These are phyloP conservation scores for Pachyramphus minor DNA, from an alignment of 2,113 vertebrate species.

Conservation along the genomic window DNA sequence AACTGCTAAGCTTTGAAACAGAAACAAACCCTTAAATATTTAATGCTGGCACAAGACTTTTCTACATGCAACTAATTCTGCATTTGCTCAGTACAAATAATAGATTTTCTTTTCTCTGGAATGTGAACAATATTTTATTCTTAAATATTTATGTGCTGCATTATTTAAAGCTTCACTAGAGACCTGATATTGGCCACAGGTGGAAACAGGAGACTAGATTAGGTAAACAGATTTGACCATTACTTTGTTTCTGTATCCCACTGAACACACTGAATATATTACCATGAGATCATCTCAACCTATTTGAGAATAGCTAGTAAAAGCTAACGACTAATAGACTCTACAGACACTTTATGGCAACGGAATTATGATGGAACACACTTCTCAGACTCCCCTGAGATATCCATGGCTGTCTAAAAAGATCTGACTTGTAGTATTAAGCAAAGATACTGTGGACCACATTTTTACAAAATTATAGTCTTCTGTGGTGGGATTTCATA, in stretches of 20 bases:
- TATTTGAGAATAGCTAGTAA: background rate
- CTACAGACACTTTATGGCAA: background rate
- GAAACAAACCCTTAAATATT: background rate
- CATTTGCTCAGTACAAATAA: background rate
- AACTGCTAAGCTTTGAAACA: background rate
- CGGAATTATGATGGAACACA: background rate
- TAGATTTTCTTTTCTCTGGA: background rate
- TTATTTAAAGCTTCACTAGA: background rate
- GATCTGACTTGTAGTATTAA: background rate
- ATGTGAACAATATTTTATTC: background rate
- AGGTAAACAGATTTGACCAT: background rate
- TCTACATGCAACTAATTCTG: background rate
- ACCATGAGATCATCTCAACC: background rate
- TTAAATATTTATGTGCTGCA: background rate
- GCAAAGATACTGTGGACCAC: background rate
- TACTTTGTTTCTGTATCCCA: background rate
- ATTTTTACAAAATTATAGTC: background rate
- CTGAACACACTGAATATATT: background rate
- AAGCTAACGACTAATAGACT: background rate
- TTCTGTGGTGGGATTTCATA: background rate
- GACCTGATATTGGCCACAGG: background rate
- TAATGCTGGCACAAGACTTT: background rate
- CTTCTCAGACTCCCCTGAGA: background rate
- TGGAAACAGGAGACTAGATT: background rate
- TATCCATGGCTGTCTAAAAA: background rate